A percentile compares a stretch with the other conserved stretches of the same genome.
These are phyloP conservation scores for Plectropomus leopardus DNA, from an alignment of 2,113 vertebrate genomes.

Conservation along the genomic window DNA sequence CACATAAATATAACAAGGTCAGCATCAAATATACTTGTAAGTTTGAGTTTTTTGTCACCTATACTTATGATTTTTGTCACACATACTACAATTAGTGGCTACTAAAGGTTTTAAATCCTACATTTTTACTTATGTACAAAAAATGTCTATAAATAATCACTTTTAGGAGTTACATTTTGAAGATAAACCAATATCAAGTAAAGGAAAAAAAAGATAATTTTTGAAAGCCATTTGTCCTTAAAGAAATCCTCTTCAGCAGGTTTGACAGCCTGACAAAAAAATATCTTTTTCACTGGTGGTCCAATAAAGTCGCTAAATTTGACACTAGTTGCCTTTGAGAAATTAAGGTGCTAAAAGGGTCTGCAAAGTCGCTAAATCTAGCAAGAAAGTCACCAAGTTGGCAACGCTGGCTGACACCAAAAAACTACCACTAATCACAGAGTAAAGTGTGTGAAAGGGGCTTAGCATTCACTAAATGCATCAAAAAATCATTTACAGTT, in stretches of 20 bases:
- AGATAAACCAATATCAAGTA: neutral
- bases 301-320: too few species aligned
- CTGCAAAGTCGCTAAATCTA: too few species aligned
- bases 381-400: too few species aligned
- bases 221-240: neutral
- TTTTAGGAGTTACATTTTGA: neutral
- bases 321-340: too few species aligned
- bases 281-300: too few species aligned
- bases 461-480: slow-evolving; percentile 16
- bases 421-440: neutral
- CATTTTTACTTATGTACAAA: neutral
- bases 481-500: slow-evolving; percentile 6
- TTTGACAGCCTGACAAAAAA: neutral
- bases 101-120: too few species aligned
- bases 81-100: neutral
- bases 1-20: slow-evolving; percentile 15
- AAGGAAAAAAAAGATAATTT: neutral
- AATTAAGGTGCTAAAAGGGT: too few species aligned
- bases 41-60: neutral
- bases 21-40: neutral
- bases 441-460: slow-evolving; percentile 60
- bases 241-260: neutral
- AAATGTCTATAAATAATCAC: neutral
- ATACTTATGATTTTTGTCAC: neutral
- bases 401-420: neutral